Percentiles rank a stretch among this genome's conserved stretches.
phyloP scores from a whole-genome alignment of 2,113 vertebrate species.

The Orthonyx spaldingii region DNA sequence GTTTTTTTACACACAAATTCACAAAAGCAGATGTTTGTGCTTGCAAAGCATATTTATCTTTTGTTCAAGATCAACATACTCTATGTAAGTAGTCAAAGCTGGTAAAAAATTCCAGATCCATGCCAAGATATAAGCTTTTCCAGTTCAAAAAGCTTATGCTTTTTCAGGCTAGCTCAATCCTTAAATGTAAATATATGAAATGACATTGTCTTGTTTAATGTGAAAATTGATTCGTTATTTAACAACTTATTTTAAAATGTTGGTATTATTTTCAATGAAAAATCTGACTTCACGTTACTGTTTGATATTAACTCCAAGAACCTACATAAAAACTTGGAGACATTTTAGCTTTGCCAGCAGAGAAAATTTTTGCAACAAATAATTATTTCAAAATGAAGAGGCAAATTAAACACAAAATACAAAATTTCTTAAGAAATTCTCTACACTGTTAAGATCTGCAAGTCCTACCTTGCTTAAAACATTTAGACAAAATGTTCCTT shows the following conservation, averaged over 20 bases:
- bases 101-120: conserved; percentile 32
- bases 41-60: conserved; percentile 42
- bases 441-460: background rate
- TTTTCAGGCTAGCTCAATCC: conserved; percentile 24
- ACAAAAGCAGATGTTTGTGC: conserved; percentile 24
- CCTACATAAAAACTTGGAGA: conserved; percentile 39
- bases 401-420: background rate
- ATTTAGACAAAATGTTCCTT: background rate
- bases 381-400: conserved; percentile 44
- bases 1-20: conserved; percentile 33
- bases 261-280: conserved; percentile 35
- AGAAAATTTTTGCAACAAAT: conserved; percentile 54
- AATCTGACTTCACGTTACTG: background rate
- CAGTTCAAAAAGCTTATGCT: conserved; percentile 34
- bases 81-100: conserved; percentile 1
- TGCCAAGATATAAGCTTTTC: conserved; percentile 38
- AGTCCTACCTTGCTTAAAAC: background rate
- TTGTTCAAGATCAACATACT: background rate
- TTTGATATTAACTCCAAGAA: conserved; percentile 54
- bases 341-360: conserved; percentile 57
- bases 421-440: background rate
- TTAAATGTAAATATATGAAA: conserved; percentile 69
- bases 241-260: conserved; percentile 71
- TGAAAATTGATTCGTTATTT: conserved; percentile 62
- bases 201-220: conserved; percentile 65